Base-by-base conservation (phyloP, 2,797 vertebrate genomes). In the Rhinophrynus dorsalis region DNA sequence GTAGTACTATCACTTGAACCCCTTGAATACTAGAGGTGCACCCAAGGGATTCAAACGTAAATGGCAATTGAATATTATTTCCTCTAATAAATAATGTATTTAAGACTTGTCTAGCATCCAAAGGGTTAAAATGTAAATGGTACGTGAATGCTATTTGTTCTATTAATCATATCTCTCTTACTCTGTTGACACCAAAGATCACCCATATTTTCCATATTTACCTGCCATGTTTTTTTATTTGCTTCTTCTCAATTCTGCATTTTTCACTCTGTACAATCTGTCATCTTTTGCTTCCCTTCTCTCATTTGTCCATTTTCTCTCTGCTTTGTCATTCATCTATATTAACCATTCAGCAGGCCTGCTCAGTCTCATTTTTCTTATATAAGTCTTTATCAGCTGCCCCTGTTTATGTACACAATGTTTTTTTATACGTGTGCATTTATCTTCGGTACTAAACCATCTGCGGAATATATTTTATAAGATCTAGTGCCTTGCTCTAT, bases 291-390 rank as follows among this genome's bases (percentile, higher is more conserved):
- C 3, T 11, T 60, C 30, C 54, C 56, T 66, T 40, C 21, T 51
- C 29, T 59, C 32, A 51, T 66, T 67, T 60, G 37, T 51, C 62
- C 30, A 48, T 58, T 40, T 24, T 24, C n/a, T 50, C 15, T 44
- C 13, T 26, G 3, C 55, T 45, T 18, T 27, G 15, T 60, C 70
- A 73, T 73, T 27, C 23, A 37, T 60, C 70, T 73, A 54, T 63
- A 64, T 71, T 71, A 59, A 35, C 55, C 35, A 58, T 68, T 15
- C 70, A 26, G 15, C 50, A 30, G 55, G 48, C 13, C 50, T 56
- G 37, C 50, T 54, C 47, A 30, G 33, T 37, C 62, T 67, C 70
- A 73, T 60, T 66, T 72, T 67, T 66, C 55, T 60, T 59, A 66
- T 26, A 30, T 27, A 20, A 47, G 55, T 47, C 51, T 73, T 73